phyloP scores from a whole-genome alignment of 1,140 invertebrate species.

The Brachionus asplanchnoidis region DNA sequence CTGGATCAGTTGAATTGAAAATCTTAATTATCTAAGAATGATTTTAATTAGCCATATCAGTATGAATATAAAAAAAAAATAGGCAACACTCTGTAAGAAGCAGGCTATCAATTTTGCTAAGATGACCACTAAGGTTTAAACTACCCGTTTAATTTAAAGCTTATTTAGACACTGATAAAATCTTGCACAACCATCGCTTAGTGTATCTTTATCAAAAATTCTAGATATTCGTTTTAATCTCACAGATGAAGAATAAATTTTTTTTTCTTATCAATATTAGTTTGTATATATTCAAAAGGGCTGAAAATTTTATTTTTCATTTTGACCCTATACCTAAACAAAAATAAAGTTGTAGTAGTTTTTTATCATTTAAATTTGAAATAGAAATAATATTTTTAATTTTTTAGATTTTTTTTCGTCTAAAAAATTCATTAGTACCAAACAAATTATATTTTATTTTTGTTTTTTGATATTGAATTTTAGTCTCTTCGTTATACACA shows the following conservation, averaged over 20 bases:
- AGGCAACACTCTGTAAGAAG: background rate
- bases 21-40: background rate
- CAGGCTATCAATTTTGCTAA: background rate
- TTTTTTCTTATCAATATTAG: background rate
- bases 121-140: background rate
- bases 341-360: background rate
- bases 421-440: background rate
- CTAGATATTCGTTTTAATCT: background rate
- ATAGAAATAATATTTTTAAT: background rate
- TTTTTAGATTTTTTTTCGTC: background rate
- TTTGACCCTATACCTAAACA: background rate
- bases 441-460: background rate
- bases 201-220: background rate
- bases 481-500: background rate
- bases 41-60: background rate
- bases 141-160: background rate
- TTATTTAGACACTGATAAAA: background rate
- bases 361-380: background rate
- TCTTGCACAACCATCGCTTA: background rate
- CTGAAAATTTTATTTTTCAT: background rate
- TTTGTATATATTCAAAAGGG: no score
- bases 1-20: background rate
- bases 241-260: background rate
- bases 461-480: background rate
- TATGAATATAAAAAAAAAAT: background rate